Conservation (phyloP, 1,140 invertebrate genomes). For the Neelides sp. region DNA sequence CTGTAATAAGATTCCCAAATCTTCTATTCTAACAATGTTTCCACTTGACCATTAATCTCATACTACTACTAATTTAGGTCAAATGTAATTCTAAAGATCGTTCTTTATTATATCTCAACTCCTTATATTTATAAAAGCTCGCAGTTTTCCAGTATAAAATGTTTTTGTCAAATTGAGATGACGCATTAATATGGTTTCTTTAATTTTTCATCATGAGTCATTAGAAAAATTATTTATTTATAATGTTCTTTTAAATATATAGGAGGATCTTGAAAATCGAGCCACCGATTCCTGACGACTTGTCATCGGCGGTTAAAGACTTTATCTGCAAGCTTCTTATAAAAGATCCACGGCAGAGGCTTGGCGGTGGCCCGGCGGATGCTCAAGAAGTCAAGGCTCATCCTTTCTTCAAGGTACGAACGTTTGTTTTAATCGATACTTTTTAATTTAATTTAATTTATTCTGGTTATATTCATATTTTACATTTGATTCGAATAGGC, state of each 20-base stretch:
- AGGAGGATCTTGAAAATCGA: constrained; percentile 70
- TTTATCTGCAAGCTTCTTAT: constrained; percentile 64
- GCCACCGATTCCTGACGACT: constrained; percentile 66
- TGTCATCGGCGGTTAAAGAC: constrained; percentile 48
- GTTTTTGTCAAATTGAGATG: too few relatives aligned
- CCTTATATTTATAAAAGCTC: too few relatives aligned
- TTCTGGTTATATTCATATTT: too few relatives aligned
- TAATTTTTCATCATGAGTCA: not conserved
- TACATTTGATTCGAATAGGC: constrained; percentile 36
- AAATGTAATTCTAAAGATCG: too few relatives aligned
- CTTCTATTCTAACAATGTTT: too few relatives aligned
- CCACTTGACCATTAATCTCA: too few relatives aligned
- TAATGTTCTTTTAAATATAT: constrained; percentile 26
- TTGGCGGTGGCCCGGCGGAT: constrained; percentile 67
- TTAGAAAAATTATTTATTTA: not conserved
- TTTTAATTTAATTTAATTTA: too few relatives aligned
- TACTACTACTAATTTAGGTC: too few relatives aligned
- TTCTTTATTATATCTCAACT: too few relatives aligned
- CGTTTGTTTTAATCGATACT: constrained; percentile 5
- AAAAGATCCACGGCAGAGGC: constrained; percentile 70
- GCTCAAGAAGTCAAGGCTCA: constrained; percentile 75
- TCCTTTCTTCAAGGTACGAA: constrained; percentile 57
- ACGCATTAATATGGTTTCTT: not conserved
- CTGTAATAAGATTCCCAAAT: too few relatives aligned
- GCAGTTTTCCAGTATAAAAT: too few relatives aligned